phyloP scores from a whole-genome alignment of 2,113 vertebrate species.

The Actenoides hombroni region DNA sequence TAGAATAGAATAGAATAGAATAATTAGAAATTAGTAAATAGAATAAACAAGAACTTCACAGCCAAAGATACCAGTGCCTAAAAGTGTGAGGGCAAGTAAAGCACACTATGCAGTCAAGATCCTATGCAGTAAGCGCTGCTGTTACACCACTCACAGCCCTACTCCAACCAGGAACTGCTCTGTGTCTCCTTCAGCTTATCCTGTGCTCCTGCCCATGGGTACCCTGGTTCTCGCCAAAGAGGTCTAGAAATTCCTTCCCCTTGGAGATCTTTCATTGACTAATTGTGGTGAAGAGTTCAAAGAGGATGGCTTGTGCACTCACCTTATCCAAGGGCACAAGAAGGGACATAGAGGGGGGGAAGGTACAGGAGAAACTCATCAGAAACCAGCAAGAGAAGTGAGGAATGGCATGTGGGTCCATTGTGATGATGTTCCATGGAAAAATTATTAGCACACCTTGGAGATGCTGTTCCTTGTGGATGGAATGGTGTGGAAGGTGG shows the following conservation, averaged over 20 bases:
- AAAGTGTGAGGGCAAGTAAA: background rate
- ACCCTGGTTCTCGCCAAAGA: background rate
- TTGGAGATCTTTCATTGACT: background rate
- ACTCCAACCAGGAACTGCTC: background rate
- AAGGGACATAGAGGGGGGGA: background rate
- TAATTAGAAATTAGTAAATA: background rate
- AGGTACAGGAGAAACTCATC: background rate
- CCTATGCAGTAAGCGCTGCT: background rate
- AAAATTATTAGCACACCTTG: background rate
- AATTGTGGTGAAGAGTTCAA: background rate
- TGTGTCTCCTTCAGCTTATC: background rate
- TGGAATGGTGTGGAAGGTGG: background rate
- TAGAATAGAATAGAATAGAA: background rate
- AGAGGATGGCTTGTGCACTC: background rate
- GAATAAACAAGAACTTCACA: background rate
- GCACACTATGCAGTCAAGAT: background rate
- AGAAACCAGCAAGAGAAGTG: background rate
- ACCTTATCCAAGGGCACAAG: background rate
- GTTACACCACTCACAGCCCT: background rate
- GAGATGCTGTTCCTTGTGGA: background rate
- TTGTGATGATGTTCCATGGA: background rate
- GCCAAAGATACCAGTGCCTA: background rate
- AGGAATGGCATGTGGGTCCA: rapidly evolving
- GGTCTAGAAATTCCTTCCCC: background rate
- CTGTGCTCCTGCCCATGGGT: background rate